Base-by-base conservation (phyloP, 2,888 invertebrate species). In the Himalopsyche tibetana region DNA sequence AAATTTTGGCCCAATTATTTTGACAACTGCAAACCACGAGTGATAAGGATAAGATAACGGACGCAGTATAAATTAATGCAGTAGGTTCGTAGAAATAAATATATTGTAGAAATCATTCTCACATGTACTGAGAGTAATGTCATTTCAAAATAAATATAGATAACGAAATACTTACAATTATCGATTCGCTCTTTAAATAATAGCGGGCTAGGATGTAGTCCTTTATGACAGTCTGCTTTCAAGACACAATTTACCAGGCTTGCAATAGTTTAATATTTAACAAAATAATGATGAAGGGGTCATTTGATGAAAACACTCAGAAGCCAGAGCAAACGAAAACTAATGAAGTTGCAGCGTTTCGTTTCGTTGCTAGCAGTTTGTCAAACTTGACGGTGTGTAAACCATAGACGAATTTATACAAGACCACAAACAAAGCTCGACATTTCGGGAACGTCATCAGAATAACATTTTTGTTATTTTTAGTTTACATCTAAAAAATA, bases 181-280 rank as follows among this genome's bases (percentile, higher is more conserved):
- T 84, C 28, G 19, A 36, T 42, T 12, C 11, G 36, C 79, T 69
- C 55, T 82, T 87, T 85, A 56, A 87, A 87, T 85, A 83, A 40
- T 80, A 83, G 82, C 87, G 87, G 87, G 79, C 82, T 82, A 87
- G 82, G 85, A 85, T 86, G 81, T 79, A 56, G 69, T 80, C 83
- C 86, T 63, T 82, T 81, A 82, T 79, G 81, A 84, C 83, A 81
- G 55, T 86, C 69, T 82, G 69, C 42, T 82, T 83, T 86, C 69
- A 80, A 84, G 79, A 85, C 85, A 85, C 84, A 51, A 51, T 45
- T 82, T 82, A 86, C 82, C 86, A 87, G 87, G 87, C 83, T 87
- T 87, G 87, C 87, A 87, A 87, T 87, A 84, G 87, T 87, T 87
- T 87, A 87, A 87, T 85, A 87, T 85, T 87, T 85, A 87, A 81